Base-by-base conservation (phyloP, 2,113 vertebrate genomes). In the Procavia capensis region DNA sequence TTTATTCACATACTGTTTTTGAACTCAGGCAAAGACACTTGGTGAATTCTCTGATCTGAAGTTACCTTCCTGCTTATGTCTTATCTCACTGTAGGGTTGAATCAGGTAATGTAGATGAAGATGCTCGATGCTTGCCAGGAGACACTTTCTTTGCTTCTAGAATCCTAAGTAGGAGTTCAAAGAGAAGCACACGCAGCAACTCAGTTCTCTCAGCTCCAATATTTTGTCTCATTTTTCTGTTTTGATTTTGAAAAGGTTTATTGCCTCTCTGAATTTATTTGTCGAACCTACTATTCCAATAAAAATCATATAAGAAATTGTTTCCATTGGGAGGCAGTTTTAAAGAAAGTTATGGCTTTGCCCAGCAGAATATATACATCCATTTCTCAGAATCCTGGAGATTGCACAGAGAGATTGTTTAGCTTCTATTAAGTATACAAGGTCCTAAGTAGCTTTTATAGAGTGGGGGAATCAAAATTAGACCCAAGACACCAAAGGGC, bases 291-390 rank as follows among this genome's bases (percentile, higher is more conserved):
- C 4, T 95, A 57, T 85, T 88, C 36, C 93, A 94, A 93, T 34
- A 79, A 90, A 96, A 96, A 47, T 85, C 29, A 88, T 47, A 79
- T 68, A 41, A 11, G 31, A 92, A 75, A 92, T 80, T 10, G 5
- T 74, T 96, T 82, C 27, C 16, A 82, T 95, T 86, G 66, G 61
- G 82, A 86, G 36, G 27, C 27, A 59, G 4, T 82, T 96, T 39
- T 74, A 75, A 85, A 64, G 86, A 88, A 70, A 94, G 83, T 88
- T 63, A 88, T 70, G 63, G 54, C 31, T 75, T 92, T 94, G 82
- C n/a, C n/a, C n/a, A n/a, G n/a, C n/a, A n/a, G n/a, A n/a, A 80
- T 90, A 92, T 94, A 80, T 88, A 95, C 31, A 83, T 72, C 87
- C 57, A 36, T 59, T 95, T 95, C 88, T 90, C 72, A 96, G 54